Base-by-base conservation (phyloP, 2,113 vertebrate species). In the Dicrurus megarhynchus region DNA sequence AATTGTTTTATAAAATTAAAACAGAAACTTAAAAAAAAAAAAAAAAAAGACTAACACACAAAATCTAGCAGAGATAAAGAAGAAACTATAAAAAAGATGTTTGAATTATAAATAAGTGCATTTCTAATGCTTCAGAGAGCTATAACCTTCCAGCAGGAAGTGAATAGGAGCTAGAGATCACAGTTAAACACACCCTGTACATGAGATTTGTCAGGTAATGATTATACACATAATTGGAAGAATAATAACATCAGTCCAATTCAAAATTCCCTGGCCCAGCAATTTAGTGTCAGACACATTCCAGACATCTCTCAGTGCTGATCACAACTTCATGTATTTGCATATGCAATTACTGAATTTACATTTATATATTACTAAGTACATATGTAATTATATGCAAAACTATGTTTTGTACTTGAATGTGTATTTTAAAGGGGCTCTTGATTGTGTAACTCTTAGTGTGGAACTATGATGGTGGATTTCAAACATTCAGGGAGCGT, bases 41-140 rank as follows among this genome's bases (percentile, higher is more conserved):
- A 20, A 4, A 22, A n/a, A 50, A 22, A 16, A n/a, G 2, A 0
- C 3, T 60, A 23, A 28, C 2, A 39, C 13, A 68, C 0, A 35
- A 35, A 57, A 53, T 30, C 14, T 63, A 59, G 9, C 3, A 84
- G 27, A 80, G 74, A 65, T 23, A 90, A 85, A 69, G 21, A 63
- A 87, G 6, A 57, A 69, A 84, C 6, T 3, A 30, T 39, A 33
- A 55, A 74, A 87, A 63, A 37, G 8, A 41, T 12, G 24, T 7
- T 26, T 76, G 49, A 55, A 41, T 24, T 63, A 35, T 19, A 92
- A 55, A 75, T 16, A 81, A 50, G 33, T 1, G 3, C 23, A 5
- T 59, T 75, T 81, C 14, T 59, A 47, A 86, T 46, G 19, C 16
- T 90, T n/a, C 32, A 65, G 23, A 88, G 46, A 77, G 21, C 4